A percentile compares a stretch with the other conserved stretches of the same genome.
phyloP scores from a whole-genome alignment of 2,113 vertebrate species.

The Anguilla japonica region DNA sequence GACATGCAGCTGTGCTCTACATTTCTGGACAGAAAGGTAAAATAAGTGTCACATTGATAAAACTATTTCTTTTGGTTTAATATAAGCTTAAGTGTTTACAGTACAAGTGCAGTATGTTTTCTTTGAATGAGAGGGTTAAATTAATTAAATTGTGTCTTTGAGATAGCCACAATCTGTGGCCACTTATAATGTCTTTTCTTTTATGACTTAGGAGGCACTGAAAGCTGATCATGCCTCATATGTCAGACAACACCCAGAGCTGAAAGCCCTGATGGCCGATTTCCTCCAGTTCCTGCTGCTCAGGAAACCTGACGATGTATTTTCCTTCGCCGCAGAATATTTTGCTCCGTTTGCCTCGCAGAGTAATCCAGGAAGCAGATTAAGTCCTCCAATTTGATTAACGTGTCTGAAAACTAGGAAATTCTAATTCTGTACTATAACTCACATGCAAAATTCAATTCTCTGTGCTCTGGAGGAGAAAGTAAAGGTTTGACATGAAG shows the following conservation, averaged over 20 bases:
- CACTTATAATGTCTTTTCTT: neutral
- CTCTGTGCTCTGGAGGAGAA: neutral
- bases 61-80: neutral
- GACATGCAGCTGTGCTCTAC: slow-evolving; percentile 78
- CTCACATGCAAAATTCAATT: neutral
- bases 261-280: slow-evolving; percentile 75
- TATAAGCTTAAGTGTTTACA: neutral
- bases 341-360: slow-evolving; percentile 70
- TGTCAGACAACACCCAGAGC: slow-evolving; percentile 79
- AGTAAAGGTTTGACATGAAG: neutral
- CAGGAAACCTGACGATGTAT: slow-evolving; percentile 76
- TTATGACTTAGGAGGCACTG: slow-evolving; percentile 71
- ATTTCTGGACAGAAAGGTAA: slow-evolving; percentile 88
- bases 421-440: neutral
- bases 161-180: neutral
- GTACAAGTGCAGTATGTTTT: neutral
- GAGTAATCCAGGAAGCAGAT: slow-evolving; percentile 2
- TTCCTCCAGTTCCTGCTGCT: slow-evolving; percentile 87
- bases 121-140: neutral
- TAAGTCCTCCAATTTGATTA: slow-evolving; percentile 22
- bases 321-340: slow-evolving; percentile 79
- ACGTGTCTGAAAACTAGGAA: neutral
- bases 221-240: slow-evolving; percentile 73
- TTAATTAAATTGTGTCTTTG: neutral
- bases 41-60: neutral